A percentile compares a stretch with the other conserved stretches of the same genome.
These are phyloP conservation scores for Helicolenus hilgendorfi DNA, from an alignment of 2,797 vertebrate genomes.

Conservation along the genomic window DNA sequence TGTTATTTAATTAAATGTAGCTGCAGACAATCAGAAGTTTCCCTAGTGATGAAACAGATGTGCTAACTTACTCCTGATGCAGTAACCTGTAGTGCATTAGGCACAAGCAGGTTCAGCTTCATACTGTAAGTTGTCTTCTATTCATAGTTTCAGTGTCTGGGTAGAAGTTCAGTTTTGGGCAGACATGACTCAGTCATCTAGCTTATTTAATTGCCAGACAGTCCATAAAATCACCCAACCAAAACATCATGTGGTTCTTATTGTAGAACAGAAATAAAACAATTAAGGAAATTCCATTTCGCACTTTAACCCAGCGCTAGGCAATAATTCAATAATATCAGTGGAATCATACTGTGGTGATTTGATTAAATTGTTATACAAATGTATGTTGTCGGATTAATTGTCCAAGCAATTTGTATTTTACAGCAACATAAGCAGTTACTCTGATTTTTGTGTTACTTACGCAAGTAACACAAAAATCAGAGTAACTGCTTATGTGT, in stretches of 20 bases:
- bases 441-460: background rate
- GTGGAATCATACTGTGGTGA: background rate
- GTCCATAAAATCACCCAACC: slow-evolving; percentile 33
- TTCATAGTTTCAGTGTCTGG: slow-evolving; percentile 36
- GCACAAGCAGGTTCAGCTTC: background rate
- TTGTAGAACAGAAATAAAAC: background rate
- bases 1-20: background rate
- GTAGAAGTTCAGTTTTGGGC: slow-evolving; percentile 25
- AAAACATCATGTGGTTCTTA: slow-evolving; percentile 14
- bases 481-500: too few relatives aligned
- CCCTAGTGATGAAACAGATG: background rate
- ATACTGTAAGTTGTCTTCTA: slow-evolving; percentile 6
- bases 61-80: background rate
- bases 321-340: background rate
- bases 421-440: background rate
- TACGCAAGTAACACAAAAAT: too few relatives aligned
- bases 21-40: background rate
- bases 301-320: background rate
- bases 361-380: background rate
- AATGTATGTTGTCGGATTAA: background rate
- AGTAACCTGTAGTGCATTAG: background rate
- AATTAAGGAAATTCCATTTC: background rate
- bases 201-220: slow-evolving; percentile 51
- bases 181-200: slow-evolving; percentile 59
- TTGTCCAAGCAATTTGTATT: background rate